Base-by-base conservation (phyloP, 2,797 vertebrate genomes). In the Apodemus agrarius region DNA sequence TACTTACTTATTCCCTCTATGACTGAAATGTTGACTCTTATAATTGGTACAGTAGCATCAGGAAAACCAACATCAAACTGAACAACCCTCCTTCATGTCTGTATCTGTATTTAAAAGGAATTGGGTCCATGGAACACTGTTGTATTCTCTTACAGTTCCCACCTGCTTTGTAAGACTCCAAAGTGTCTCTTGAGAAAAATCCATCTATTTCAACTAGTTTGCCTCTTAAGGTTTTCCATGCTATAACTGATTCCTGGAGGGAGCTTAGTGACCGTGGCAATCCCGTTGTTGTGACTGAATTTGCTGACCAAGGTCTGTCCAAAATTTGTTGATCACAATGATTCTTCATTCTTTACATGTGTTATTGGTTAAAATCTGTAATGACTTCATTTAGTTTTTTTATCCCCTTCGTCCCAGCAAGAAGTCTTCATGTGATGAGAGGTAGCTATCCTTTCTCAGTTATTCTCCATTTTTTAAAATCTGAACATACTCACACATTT, bases 381-480 rank as follows among this genome's bases (percentile, higher is more conserved):
- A 1, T 83, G 31, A 57, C 37, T 67, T 92, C 9, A 74, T 72
- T 88, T 91, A 72, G 17, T n/a, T 81, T 89, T 89, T 94, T 96
- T 49, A 52, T 83, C 22, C 13, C 24, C 17, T 91, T 93, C 21
- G 72, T 29, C 31, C 37, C 63, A 94, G n/a, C 65, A 92, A 84
- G 17, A 49, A 54, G 54, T 76, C 13, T 11, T 3, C 37, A 22
- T 40, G 46, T 11, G 17, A n/a, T 29, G 6, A 91, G 3, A 65
- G 8, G 31, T 84, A 49, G 4, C 52, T 43, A 31, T 19, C 11
- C 0, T 88, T 89, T 34, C 40, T 92, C 43, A 76, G n/a, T 78
- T 59, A 22, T 22, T 79, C 6, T 52, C 75, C 10, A 14, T 1
- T 43, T 43, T 63, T 52, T n/a, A n/a, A n/a, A n/a, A n/a, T n/a